Base-by-base conservation (phyloP, 1,140 invertebrate species). In the Drosophila serrata region DNA sequence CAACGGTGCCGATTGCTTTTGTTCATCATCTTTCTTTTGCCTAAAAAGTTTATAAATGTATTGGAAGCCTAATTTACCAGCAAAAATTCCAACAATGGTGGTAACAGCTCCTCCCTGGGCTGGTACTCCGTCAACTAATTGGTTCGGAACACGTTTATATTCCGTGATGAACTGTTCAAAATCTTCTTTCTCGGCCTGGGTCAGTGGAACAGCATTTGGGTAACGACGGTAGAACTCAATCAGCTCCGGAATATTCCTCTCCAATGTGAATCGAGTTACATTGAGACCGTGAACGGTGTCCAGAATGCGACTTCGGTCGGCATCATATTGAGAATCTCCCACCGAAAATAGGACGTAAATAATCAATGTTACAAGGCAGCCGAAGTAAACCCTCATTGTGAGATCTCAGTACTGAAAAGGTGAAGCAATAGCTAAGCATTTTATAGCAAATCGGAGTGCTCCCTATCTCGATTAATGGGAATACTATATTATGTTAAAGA, bases 201-300 rank as follows among this genome's bases (percentile, higher is more conserved):
- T 9, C 8, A 31, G 35, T 6, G 13, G 13, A 24, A 63, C 35
- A 3, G 35, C 60, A 31, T 59, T 63, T 13, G 60, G 53, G 15
- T 63, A 59, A 5, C 53, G 53, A 3, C 15, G 60, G 31, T 63
- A 40, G 17, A 63, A 63, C 1, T 27, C 37, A 6, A 63, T 59
- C 27, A 63, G 19, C 27, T 63, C 4, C 2, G 35, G 35, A 13
- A 63, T 13, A 29, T 63, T 31, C 7, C 27, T 40, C n/a, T 17
- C 24, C 27, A 19, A 60, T 2, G 55, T 31, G 6, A 3, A 12
- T 19, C 8, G 11, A 13, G 39, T 59, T 1, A 42, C 60, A 40
- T 17, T 17, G 12, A 24, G 11, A 22, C 57, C 56, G 17, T 63
- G 55, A 31, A 40, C 42, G 15, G 27, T 40, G 0, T 42, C 27